Base-by-base conservation (phyloP, 2,113 vertebrate genomes). In the Paramormyrops kingsleyae region DNA sequence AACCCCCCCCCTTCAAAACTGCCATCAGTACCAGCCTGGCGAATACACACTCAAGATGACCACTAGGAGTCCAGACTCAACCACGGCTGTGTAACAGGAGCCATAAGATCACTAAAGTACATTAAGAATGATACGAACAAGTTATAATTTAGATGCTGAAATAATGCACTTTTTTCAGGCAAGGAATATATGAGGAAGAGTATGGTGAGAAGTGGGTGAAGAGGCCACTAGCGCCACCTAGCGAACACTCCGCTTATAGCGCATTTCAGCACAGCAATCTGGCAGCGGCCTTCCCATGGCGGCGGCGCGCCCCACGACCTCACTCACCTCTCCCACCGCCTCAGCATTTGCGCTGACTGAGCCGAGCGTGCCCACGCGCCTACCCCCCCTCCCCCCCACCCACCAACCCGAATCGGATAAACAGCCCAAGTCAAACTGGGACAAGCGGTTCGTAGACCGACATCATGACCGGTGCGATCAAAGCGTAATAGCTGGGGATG, bases 351-450 rank as follows among this genome's bases (percentile, higher is more conserved):
- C n/a, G 8, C 66, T 35, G n/a, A 74, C n/a, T 9, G n/a, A 35
- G 27, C 31, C 27, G 66, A 74, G 21, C 7, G 24, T 27, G 42
- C 62, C 66, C 44, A 44, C 6, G 21, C 1, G 52, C 52, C 15
- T 19, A 5, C 17, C 4, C 52, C 1, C 2, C 24, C 31, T 0
- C 8, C 31, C 35, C 53, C 39, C 31, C 21, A 42, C n/a, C 62
- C 15, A n/a, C 27, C 39, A 6, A 24, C 46, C 80, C 83, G 50
- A 87, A 44, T 39, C 56, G 85, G 53, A 88, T 89, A 91, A 92
- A 92, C 50, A 88, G 66, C 52, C n/a, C 27, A 52, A 85, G 90
- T 91, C 74, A 80, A 91, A 13, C 35, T 21, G 83, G 66, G 90
- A 87, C 89, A 89, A 21, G 77, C 21, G 49, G 13, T 27, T 66